Conservation (phyloP, 1,140 invertebrate species). For the Hyles euphorbiae region DNA sequence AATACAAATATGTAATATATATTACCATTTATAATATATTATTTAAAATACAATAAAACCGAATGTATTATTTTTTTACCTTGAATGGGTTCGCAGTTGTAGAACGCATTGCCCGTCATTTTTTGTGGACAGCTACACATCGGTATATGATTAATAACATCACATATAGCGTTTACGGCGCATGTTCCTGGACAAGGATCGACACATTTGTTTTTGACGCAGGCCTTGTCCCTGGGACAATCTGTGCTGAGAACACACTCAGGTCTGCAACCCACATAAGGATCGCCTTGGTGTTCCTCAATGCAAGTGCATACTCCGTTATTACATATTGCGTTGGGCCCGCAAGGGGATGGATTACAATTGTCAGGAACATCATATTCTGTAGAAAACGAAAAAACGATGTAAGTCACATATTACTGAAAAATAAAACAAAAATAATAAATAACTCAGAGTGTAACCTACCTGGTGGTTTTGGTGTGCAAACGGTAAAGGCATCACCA, state of each 20-base stretch:
- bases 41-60: background rate
- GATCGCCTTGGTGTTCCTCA: constrained; percentile 82
- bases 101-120: constrained; percentile 79
- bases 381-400: constrained; percentile 16
- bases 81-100: constrained; percentile 63
- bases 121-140: constrained; percentile 82
- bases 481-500: constrained; percentile 82
- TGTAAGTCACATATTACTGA: background rate
- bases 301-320: constrained; percentile 80
- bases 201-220: constrained; percentile 81
- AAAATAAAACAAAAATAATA: background rate
- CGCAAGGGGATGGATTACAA: constrained; percentile 81
- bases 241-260: constrained; percentile 83
- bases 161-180: constrained; percentile 80
- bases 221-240: constrained; percentile 81
- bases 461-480: constrained; percentile 72
- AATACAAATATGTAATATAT: background rate
- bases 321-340: constrained; percentile 78
- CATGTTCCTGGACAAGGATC: constrained; percentile 83
- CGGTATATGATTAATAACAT: constrained; percentile 82
- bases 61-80: constrained; percentile 26
- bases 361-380: constrained; percentile 40
- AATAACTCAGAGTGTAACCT: constrained; percentile 11
- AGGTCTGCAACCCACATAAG: constrained; percentile 80
- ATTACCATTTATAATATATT: background rate